Evolutionary conservation across 2,113 vertebrate species (phyloP).

Genomic region (Ceyx melanurus): DNA sequence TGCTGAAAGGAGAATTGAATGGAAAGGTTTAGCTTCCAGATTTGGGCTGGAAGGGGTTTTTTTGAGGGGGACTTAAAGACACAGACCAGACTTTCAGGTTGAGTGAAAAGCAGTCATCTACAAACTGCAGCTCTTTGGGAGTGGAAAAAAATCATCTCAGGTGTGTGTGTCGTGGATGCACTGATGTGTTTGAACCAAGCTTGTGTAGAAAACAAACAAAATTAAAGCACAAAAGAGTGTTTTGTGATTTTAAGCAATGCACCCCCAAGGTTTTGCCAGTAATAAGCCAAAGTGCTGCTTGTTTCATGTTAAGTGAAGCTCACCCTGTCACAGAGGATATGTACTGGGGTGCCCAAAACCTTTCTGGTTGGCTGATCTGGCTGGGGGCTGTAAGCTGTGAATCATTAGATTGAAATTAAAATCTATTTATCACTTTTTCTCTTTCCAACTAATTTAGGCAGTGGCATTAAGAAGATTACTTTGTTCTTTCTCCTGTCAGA

Average conservation of each 20-base stretch:
- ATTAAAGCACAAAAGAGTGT: too few relatives aligned
- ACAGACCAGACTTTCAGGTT: background rate
- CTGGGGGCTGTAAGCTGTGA: background rate
- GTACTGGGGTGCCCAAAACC: background rate
- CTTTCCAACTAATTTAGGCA: background rate
- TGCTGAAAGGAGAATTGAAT: constrained; percentile 3
- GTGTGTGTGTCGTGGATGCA: background rate
- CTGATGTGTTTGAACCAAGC: background rate
- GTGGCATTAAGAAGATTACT: background rate
- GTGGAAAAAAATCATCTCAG: background rate
- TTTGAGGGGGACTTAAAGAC: constrained; percentile 21
- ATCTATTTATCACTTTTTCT: constrained; percentile 18
- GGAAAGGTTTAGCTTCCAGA: constrained; percentile 26
- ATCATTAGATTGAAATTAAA: constrained; percentile 36
- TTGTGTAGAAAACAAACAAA: background rate
- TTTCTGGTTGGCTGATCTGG: constrained; percentile 28
- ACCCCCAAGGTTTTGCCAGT: background rate
- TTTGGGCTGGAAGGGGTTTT: background rate
- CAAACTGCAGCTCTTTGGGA: background rate
- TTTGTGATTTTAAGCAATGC: background rate
- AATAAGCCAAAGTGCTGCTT: background rate
- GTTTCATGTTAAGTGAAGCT: constrained; percentile 17
- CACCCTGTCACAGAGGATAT: background rate
- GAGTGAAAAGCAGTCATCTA: constrained; percentile 31
- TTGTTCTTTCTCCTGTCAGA: background rate